Evolutionary conservation across 2,888 invertebrate species (phyloP), one percentile per base, ranked within the genome.

Genomic region (Tridacna gigas): DNA sequence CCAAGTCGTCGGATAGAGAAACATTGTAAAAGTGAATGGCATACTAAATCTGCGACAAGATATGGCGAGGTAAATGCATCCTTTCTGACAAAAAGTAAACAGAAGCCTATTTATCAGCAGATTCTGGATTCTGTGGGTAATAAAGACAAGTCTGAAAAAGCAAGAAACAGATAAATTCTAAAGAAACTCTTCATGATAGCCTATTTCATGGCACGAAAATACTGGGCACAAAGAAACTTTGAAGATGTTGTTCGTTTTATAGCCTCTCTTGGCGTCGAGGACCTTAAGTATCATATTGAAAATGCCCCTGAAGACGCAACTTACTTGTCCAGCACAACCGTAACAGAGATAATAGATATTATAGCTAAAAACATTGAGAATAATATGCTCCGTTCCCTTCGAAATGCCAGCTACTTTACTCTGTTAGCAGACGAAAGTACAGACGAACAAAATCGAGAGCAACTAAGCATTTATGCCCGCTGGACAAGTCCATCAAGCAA

Each of bases 191-290:
- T 48, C 78, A 13, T 28, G 20, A n/a, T 18, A 51, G 13, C 48
- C 75, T 22, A 61, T 82, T 56, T n/a, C 25, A 48, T 79, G 2
- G 45, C 71, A 22, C 65, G 65, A 12, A 79, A 79, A 13, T 69
- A 60, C 51, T 79, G 79, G 82, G 79, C 82, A 18, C 28, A 7
- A 61, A 65, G 47, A 63, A 22, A 15, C 48, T 79, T 26, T 48
- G 18, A 20, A 45, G 56, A 37, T 60, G 28, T n/a, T n/a, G n/a
- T n/a, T 15, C n/a, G 20, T 48, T 26, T n/a, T 51, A n/a, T 9
- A 22, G 47, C 85, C n/a, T 25, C 63, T 7, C 20, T 85, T 12
- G 81, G 85, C 18, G 77, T 85, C 18, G 71, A 82, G 22, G 85
- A 85, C 26, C 51, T 82, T 45, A n/a, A 61, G 28, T 20, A 71